A percentile compares a stretch with the other conserved stretches of the same genome.
Conservation (phyloP, 2,888 invertebrate species). For the Drosophila lutescens region DNA sequence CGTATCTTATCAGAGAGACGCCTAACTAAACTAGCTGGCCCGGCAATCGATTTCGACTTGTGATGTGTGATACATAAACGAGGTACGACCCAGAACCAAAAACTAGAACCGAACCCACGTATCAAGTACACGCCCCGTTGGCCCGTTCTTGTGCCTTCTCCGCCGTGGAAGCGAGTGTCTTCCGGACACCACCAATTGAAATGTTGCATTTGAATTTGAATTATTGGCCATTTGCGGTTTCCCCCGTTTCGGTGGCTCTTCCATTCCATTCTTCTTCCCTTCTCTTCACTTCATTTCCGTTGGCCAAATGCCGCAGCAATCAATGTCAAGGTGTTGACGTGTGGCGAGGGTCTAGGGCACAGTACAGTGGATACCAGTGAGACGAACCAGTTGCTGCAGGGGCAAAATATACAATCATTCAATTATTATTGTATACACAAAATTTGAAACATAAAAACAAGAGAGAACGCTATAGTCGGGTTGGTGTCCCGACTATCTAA, state of each 20-base stretch:
- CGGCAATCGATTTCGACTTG: slow-evolving; percentile 70
- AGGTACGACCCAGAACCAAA: background rate
- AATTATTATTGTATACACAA: no score
- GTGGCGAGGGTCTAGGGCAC: slow-evolving; percentile 6
- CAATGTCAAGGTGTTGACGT: slow-evolving; percentile 53
- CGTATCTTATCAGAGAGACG: slow-evolving; percentile 69
- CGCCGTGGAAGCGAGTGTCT: slow-evolving; percentile 1
- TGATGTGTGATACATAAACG: slow-evolving; percentile 20
- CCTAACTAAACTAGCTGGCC: slow-evolving; percentile 64
- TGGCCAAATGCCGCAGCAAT: slow-evolving; percentile 35
- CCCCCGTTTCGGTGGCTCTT: slow-evolving; percentile 13
- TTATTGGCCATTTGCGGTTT: slow-evolving; percentile 46
- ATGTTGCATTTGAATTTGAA: slow-evolving; percentile 40
- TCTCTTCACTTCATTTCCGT: background rate
- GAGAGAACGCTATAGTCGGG: no score
- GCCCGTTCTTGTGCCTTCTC: slow-evolving; percentile 14
- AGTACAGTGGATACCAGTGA: background rate
- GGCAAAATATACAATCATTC: background rate
- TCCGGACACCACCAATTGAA: slow-evolving; percentile 31
- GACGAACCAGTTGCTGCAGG: background rate
- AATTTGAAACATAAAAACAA: no score
- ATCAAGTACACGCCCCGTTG: slow-evolving; percentile 29
- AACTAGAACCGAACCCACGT: slow-evolving; percentile 11
- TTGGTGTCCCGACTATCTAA: no score
- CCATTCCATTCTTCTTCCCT: background rate